These are phyloP conservation scores for Charaxes varanes DNA, from an alignment of 1,140 invertebrate genomes.

Conservation along the genomic window DNA sequence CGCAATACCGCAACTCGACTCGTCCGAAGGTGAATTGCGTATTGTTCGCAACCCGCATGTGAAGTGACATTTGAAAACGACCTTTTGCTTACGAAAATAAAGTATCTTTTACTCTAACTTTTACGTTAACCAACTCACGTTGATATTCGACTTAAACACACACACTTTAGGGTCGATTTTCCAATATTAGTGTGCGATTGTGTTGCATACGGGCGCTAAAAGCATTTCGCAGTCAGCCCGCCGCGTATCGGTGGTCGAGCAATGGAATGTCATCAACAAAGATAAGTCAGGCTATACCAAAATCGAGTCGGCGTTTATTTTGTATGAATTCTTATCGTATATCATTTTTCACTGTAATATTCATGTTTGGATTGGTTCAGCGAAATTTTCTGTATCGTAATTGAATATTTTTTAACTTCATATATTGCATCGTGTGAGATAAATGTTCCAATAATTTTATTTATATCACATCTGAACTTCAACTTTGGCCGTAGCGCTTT, in stretches of 20 bases:
- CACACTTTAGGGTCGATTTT: constrained; percentile 27
- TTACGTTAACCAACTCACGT: constrained; percentile 3
- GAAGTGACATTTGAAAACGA: constrained; percentile 56
- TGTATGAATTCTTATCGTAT: not conserved
- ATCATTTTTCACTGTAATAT: not conserved
- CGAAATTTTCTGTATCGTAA: too few relatives aligned
- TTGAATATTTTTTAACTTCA: too few relatives aligned
- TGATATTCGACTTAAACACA: constrained; percentile 23
- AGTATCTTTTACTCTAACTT: constrained; percentile 48
- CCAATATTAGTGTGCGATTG: constrained; percentile 9
- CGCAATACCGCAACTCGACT: constrained; percentile 69
- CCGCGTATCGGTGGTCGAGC: constrained; percentile 60
- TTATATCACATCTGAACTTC: too few relatives aligned
- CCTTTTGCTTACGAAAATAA: constrained; percentile 54
- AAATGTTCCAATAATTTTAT: too few relatives aligned
- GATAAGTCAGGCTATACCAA: constrained; percentile 49
- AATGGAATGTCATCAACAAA: constrained; percentile 63
- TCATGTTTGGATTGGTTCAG: not conserved
- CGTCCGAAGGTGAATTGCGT: constrained; percentile 72
- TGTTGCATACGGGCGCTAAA: constrained; percentile 57
- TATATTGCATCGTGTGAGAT: too few relatives aligned
- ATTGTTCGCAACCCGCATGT: constrained; percentile 66
- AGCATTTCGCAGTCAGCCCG: constrained; percentile 67
- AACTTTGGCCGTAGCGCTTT: too few relatives aligned
- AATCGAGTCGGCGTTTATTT: constrained; percentile 1